Evolutionary conservation across 1,140 invertebrate genomes (phyloP), one percentile per base, ranked within the genome.

Genomic region (Cotesia typhae): DNA sequence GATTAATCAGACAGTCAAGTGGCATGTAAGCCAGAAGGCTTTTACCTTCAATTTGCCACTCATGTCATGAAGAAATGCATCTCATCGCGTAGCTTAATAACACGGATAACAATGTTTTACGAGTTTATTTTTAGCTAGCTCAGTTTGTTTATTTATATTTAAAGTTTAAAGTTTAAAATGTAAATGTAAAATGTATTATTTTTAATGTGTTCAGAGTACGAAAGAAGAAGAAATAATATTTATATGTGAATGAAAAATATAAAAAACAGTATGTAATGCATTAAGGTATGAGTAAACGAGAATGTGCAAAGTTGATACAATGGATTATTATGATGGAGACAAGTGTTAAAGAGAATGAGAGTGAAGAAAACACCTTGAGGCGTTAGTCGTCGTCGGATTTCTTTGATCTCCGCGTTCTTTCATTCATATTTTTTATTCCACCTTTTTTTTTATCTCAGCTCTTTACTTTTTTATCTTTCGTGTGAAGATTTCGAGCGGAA

Each of bases 401-500:
- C 66, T 67, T 67, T 67, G 66, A 67, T 67, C 66, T 67, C 28
- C 12, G 5, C 41, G 41, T 47, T 47, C 41, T 47, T 47, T 47
- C 41, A 47, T 47, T 47, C 41, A 47, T 47, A 47, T 47, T 47
- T 47, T 7, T 17, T 61, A 35, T 61, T 28, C 28, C 28, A 28
- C 28, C 28, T 28, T 47, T 9, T n/a, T 47, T 47, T 47, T 47
- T 47, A 47, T 47, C 41, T 47, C 41, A 47, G 10, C 41, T 47
- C 10, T 47, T 47, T 47, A 47, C 10, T 47, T 47, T 47, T 47
- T 47, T 47, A 47, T 47, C 41, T 47, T 47, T 47, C 41, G 14
- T 67, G 66, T 55, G 66, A 53, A 35, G 66, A 41, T 53, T 53
- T 67, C 7, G 36, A 67, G 66, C 51, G 66, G 66, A 67, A 67